Conservation (phyloP, 2,113 vertebrate genomes). For the Bucco capensis region DNA sequence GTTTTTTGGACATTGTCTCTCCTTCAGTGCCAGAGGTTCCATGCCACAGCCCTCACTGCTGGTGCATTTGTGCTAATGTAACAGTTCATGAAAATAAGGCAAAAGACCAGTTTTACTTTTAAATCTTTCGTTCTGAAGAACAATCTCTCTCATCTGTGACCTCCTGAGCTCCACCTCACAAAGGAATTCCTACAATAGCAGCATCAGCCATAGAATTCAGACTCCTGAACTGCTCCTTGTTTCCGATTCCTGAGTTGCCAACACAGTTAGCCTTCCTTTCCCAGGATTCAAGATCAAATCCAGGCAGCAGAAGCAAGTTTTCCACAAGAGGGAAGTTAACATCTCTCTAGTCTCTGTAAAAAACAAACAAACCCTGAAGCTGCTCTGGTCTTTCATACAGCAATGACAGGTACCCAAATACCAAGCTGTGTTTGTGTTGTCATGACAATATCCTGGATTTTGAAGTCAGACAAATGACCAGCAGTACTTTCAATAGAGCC, state of each 20-base stretch:
- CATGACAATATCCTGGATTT: background rate
- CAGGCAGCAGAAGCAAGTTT: background rate
- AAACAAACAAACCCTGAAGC: no score
- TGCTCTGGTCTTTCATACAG: background rate
- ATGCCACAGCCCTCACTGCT: background rate
- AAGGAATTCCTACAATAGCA: background rate
- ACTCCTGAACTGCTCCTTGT: background rate
- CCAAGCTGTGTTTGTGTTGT: background rate
- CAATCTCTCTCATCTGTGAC: background rate
- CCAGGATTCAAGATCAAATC: background rate
- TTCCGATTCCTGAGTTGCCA: background rate
- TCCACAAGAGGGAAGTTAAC: background rate
- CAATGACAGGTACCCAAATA: background rate
- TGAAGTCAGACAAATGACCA: background rate
- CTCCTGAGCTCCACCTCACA: background rate
- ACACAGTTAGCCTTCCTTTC: background rate
- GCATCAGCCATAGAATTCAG: background rate
- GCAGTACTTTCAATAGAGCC: background rate
- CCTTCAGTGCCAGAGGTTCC: background rate
- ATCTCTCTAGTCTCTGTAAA: background rate
- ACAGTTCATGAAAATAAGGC: background rate
- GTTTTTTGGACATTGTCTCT: conserved; percentile 90
- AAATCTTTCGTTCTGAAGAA: background rate
- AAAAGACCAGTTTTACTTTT: background rate
- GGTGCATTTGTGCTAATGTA: accelerated